Evolutionary conservation across 2,888 invertebrate species (phyloP), one percentile per base, ranked within the genome.

Genomic region (Phlogophora meticulosa): DNA sequence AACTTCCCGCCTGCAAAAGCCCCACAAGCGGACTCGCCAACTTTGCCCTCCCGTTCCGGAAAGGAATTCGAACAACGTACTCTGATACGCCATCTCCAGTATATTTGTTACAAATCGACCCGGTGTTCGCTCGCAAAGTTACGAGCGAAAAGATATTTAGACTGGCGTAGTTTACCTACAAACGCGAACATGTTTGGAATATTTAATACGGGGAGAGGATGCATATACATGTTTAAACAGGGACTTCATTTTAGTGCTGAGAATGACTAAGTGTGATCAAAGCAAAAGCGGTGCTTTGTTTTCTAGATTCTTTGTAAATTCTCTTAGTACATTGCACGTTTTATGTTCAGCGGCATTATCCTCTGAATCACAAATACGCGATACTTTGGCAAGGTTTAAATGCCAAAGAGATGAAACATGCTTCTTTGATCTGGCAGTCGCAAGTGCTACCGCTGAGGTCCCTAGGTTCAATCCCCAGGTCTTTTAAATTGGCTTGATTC

Each of bases 131-230:
- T 59, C 56, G 55, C 40, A 72, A 73, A 74, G 20, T 65, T 65
- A 65, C 28, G 34, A 75, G 73, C 55, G 17, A 43, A 60, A 38
- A 55, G 13, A 67, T 76, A 71, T 71, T 57, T 70, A 76, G 40
- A 58, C 71, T 72, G 55, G 53, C 53, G 51, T 76, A 43, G 24
- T 77, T 59, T 65, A 78, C 49, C n/a, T 67, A 52, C 51, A 61
- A 43, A 57, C 61, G 46, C 38, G 51, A 22, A 56, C 61, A 67
- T 62, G 75, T 34, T 59, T 11, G 38, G 75, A 78, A 76, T 76
- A 78, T 76, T 76, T 76, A 73, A 76, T 68, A 38, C 20, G 11
- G 53, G 32, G 49, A 67, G 60, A 66, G 57, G 68, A 78, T 61
- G 52, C 65, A 52, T 66, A 52, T 66, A 72, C 55, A 73, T 73